Conservation (phyloP, 2,797 vertebrate species). For the Pteropus rufus region DNA sequence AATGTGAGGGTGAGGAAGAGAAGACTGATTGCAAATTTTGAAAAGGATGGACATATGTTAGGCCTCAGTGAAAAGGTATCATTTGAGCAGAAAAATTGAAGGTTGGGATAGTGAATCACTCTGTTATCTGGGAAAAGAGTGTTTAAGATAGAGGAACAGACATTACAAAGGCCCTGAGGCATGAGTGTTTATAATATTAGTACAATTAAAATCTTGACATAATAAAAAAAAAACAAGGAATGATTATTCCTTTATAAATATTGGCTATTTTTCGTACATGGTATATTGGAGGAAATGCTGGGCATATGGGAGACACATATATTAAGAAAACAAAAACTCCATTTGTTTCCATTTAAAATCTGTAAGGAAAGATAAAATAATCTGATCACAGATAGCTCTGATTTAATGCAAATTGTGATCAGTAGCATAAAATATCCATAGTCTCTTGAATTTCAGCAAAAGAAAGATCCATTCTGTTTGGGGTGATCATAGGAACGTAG, state of each 20-base stretch:
- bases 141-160: not conserved
- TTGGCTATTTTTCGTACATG: not conserved
- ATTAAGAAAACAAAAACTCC: not conserved
- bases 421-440: not conserved
- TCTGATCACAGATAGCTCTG: not conserved
- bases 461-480: not conserved
- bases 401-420: not conserved
- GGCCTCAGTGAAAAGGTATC: not conserved
- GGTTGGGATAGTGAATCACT: not conserved
- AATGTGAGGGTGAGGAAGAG: not conserved
- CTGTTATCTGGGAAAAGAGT: not conserved
- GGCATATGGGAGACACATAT: not conserved
- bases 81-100: not conserved
- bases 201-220: not conserved
- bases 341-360: slow-evolving; percentile 28
- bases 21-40: not conserved
- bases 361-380: not conserved
- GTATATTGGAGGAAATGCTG: not conserved
- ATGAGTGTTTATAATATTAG: not conserved
- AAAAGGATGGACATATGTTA: not conserved
- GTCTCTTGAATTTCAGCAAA: not conserved
- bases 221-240: not conserved
- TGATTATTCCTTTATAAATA: not conserved
- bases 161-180: not conserved
- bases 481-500: not conserved